Percentiles rank a stretch among this genome's conserved stretches.
phyloP scores from a whole-genome alignment of 2,888 invertebrate genomes.

The Dicyrtomina minuta region DNA sequence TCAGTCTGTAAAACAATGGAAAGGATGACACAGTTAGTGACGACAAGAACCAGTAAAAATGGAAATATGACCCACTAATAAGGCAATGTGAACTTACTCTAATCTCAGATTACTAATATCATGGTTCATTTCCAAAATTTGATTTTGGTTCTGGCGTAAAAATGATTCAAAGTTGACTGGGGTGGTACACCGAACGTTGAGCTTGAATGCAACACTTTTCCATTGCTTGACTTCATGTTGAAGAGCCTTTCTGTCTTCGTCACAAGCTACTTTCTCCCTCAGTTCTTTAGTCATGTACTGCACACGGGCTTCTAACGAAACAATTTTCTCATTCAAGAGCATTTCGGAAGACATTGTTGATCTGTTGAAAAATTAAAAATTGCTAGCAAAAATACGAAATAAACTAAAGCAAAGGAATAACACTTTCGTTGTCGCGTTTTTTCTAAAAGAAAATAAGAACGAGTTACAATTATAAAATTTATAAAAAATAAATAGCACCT shows the following conservation, averaged over 20 bases:
- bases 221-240: constrained; percentile 40
- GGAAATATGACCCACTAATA: no score
- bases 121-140: constrained; percentile 44
- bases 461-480: no score
- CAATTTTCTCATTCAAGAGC: constrained; percentile 47
- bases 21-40: background rate
- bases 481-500: constrained; percentile 24
- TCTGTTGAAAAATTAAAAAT: constrained; percentile 23
- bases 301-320: constrained; percentile 40
- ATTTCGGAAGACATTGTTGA: constrained; percentile 48
- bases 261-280: constrained; percentile 38
- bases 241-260: constrained; percentile 39
- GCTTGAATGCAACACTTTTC: constrained; percentile 42
- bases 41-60: background rate
- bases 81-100: constrained; percentile 36
- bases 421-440: background rate
- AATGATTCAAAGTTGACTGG: constrained; percentile 44
- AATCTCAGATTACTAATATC: constrained; percentile 43
- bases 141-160: constrained; percentile 44
- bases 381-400: no score
- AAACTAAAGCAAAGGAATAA: background rate
- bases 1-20: constrained; percentile 6
- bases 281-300: constrained; percentile 31
- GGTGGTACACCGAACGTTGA: constrained; percentile 41
- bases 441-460: no score